These are phyloP conservation scores for Peromyscus eremicus DNA, from an alignment of 2,797 vertebrate species.

Conservation along the genomic window DNA sequence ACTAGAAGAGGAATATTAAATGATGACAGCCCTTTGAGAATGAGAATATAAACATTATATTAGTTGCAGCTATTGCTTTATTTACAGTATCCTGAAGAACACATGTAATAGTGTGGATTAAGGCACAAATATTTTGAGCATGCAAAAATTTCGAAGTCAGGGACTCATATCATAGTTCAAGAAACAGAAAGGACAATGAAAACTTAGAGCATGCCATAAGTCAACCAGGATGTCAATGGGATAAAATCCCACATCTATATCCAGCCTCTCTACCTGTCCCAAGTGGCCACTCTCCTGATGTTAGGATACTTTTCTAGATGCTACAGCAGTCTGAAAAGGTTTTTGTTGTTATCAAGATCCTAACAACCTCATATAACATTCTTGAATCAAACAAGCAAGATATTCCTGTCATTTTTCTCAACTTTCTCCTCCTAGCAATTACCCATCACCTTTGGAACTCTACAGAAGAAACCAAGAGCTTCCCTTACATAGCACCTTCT, in stretches of 20 bases:
- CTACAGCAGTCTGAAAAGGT: background rate
- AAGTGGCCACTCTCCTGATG: background rate
- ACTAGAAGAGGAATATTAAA: background rate
- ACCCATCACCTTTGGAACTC: background rate
- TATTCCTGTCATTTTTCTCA: background rate
- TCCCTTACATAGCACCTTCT: background rate
- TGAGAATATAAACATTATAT: background rate
- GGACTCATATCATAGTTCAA: background rate
- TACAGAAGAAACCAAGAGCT: background rate
- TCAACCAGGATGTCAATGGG: background rate
- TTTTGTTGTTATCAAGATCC: background rate
- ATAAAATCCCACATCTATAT: background rate
- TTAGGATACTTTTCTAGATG: background rate
- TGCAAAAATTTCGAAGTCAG: background rate
- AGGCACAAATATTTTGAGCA: background rate
- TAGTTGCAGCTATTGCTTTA: background rate
- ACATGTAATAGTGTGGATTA: background rate
- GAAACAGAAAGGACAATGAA: slow-evolving; percentile 8
- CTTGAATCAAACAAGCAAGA: background rate
- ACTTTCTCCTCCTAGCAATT: background rate
- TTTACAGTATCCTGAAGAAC: background rate
- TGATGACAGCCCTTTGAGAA: background rate
- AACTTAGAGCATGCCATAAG: background rate
- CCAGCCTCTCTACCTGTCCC: background rate
- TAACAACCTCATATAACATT: background rate